Base-by-base conservation (phyloP, 1,140 invertebrate species). In the Hyposmocoma kahamanoa region DNA sequence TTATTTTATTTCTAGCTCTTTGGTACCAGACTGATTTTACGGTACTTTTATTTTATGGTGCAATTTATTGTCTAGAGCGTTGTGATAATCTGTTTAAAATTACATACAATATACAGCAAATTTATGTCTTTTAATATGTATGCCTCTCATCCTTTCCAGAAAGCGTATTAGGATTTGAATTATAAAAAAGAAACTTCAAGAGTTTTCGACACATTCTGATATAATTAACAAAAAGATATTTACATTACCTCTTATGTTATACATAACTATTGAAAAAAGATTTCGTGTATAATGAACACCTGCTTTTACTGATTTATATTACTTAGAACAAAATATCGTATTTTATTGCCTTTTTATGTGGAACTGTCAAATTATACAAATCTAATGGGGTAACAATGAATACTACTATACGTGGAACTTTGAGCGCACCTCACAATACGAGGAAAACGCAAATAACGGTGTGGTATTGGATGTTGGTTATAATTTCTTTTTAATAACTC, bases 1-100 rank as follows among this genome's bases (percentile, higher is more conserved):
- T 68, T 70, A 63, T 58, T 77, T 75, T 53, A 50, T 73, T 77
- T 72, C 62, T 78, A 81, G 75, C 71, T 77, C 67, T 72, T 83
- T 74, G 74, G 82, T 83, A 85, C 79, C 82, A 85, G 82, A 85
- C 82, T 85, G 82, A 85, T 85, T 85, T 85, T 74, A 73, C 51
- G 82, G 82, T 85, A 85, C 82, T 75, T 82, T 85, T 78, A 80
- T 85, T 83, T 85, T 83, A 83, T 82, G 79, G 82, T 85, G 82
- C 82, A 85, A 85, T 85, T 80, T 83, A 81, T n/a, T 81, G 74
- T 85, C 72, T 85, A 83, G 82, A 82, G 77, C 82, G 79, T 85
- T 85, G 82, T 85, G 82, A 85, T 85, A 85, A 81, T 77, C 80
- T 79, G 77, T 80, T 85, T 84, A 75, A 73, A 83, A 78, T 78